These are phyloP conservation scores for Florisuga fusca DNA, from an alignment of 2,797 vertebrate species.

Conservation along the genomic window DNA sequence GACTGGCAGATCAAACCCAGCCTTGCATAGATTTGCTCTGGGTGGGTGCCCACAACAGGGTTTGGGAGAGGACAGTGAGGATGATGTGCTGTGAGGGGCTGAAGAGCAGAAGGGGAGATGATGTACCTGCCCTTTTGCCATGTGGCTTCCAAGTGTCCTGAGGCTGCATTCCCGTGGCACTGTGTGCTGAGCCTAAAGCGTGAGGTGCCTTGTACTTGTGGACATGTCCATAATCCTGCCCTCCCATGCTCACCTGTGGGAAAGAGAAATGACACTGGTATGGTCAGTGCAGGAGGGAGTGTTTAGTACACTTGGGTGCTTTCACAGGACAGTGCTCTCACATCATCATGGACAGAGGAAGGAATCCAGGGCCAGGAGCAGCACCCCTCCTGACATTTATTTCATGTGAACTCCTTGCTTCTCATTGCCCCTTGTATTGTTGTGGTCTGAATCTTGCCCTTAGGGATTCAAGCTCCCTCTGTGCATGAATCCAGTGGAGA, in stretches of 20 bases:
- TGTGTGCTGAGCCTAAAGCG: rapidly evolving
- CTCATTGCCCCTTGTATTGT: background rate
- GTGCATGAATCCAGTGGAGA: background rate
- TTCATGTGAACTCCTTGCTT: background rate
- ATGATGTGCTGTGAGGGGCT: background rate
- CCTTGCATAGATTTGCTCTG: background rate
- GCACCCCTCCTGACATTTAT: background rate
- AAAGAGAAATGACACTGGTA: background rate
- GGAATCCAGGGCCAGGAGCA: background rate
- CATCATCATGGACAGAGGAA: rapidly evolving
- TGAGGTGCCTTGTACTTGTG: background rate
- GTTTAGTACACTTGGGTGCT: background rate
- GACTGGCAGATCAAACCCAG: background rate
- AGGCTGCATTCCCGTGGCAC: background rate
- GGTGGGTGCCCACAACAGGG: background rate
- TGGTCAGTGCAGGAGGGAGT: background rate
- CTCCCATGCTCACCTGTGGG: background rate
- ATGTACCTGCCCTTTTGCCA: background rate
- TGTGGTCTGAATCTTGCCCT: background rate
- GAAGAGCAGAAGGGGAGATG: background rate
- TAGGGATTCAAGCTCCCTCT: background rate
- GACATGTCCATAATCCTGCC: background rate
- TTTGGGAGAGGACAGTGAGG: background rate
- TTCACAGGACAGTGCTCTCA: background rate
- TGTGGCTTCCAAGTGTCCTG: rapidly evolving